Conservation (phyloP, 2,113 vertebrate genomes). For the Mystacornis crossleyi region DNA sequence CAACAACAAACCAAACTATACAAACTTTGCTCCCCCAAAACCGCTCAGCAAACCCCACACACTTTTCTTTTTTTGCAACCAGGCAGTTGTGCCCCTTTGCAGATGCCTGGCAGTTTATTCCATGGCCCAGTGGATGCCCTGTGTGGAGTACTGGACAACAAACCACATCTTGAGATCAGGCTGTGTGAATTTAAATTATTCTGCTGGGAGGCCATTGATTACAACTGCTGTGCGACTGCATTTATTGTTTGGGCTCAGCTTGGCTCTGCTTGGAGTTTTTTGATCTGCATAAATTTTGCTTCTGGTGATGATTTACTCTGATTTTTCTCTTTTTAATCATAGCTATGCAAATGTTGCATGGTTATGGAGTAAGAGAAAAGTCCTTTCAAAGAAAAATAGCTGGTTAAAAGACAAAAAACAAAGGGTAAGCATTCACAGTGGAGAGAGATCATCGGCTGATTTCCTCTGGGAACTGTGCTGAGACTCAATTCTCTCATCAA, state of each 20-base stretch:
- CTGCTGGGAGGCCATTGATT: not conserved
- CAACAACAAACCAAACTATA: not conserved
- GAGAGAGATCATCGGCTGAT: not conserved
- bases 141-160: not conserved
- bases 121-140: not conserved
- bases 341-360: not conserved
- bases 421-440: not conserved
- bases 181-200: not conserved
- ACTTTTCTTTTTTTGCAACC: not conserved
- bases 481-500: not conserved
- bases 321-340: conserved; percentile 3
- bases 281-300: not conserved
- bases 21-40: not conserved
- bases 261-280: not conserved
- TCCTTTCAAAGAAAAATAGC: not conserved
- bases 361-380: not conserved
- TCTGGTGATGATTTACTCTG: not conserved
- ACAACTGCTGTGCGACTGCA: not conserved
- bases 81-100: not conserved
- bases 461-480: not conserved
- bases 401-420: not conserved
- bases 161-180: not conserved
- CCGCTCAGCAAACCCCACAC: not conserved
- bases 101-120: not conserved
- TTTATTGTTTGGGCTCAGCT: not conserved